Base-by-base conservation (phyloP, 2,113 vertebrate genomes). In the Gnathonemus longibarbis region DNA sequence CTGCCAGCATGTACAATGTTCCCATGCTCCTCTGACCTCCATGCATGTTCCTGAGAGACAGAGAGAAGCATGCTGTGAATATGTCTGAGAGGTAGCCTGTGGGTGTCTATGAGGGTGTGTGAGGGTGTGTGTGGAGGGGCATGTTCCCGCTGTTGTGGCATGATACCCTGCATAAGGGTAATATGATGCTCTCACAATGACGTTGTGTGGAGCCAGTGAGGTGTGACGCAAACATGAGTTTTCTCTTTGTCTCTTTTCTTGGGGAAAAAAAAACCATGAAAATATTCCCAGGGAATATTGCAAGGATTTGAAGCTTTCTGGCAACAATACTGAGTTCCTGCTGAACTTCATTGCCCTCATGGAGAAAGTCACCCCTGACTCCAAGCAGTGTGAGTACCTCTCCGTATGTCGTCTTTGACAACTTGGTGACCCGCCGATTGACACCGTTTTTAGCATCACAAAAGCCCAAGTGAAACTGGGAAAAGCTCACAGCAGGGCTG, bases 281-380 rank as follows among this genome's bases (percentile, higher is more conserved):
- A 56, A 53, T 90, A 85, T 94, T 94, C 95, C 94, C 94, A 99
- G 98, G 97, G 98, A 99, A 96, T 99, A 99, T 95, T 99, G 98
- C 96, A 99, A 98, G 95, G 98, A 99, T 91, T 96, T 99, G 94
- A 97, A 99, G 94, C 96, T 98, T 92, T 98, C 98, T 88, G 97
- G 96, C 95, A 99, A 99, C 97, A 99, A 99, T 96, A 99, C 98
- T 0, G 98, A 99, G 92, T 99, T 99, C 95, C 97, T 99, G 94
- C 96, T 98, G 91, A 99, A 98, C 96, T 99, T 99, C 95, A 99
- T 99, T 91, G 97, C 97, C 90, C 97, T 99, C 88, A 99, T 99
- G 98, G 98, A 99, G 96, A 99, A 99, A 95, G 97, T 99, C 95
- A 99, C 98, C 17, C 98, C 98, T 6, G 98, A 99, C 94, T 99